Base-by-base conservation (phyloP, 2,797 vertebrate species). In the Danio albolineatus region DNA sequence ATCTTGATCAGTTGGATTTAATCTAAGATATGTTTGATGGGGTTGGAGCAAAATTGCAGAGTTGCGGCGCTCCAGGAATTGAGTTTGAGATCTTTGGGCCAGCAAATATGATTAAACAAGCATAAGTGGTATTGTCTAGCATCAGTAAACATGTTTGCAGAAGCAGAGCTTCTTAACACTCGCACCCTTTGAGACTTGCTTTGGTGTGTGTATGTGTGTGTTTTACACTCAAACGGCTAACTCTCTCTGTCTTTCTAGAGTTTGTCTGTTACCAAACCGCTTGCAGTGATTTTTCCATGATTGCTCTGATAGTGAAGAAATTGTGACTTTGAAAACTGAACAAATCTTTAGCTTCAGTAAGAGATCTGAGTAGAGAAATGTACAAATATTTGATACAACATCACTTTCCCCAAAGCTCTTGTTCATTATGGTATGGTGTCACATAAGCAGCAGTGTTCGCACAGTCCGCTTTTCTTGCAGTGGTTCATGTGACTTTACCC, bases 121-220 rank as follows among this genome's bases (percentile, higher is more conserved):
- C 7, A 7, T 19, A 51, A 7, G 46, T 49, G 13, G 21, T 16
- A 28, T 49, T 36, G 4, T 16, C 59, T 67, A 46, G 19, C 60
- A 28, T 54, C 67, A 39, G 36, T 53, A 14, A 51, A 51, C 44
- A 36, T 64, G 36, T 39, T 48, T n/a, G 8, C 5, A 57, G 69
- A 53, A 56, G 49, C 67, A 41, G 14, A 54, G 1, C 7, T 48
- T 75, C 61, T 84, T 73, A 84, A 72, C 7, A 12, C n/a, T 60
- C 9, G 21, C 64, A 61, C 43, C 53, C 39, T 57, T 38, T 80
- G 46, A 61, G 59, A 56, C 28, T 38, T 62, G 48, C 59, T 70
- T 80, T 53, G 53, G 76, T 83, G 72, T 67, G 49, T 85, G 54
- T 57, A 64, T 69, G 38, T 61, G 38, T 56, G 60, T 76, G 64